These are phyloP conservation scores for Hippocampus barbouri DNA, from an alignment of 2,113 vertebrate genomes.

Conservation along the genomic window DNA sequence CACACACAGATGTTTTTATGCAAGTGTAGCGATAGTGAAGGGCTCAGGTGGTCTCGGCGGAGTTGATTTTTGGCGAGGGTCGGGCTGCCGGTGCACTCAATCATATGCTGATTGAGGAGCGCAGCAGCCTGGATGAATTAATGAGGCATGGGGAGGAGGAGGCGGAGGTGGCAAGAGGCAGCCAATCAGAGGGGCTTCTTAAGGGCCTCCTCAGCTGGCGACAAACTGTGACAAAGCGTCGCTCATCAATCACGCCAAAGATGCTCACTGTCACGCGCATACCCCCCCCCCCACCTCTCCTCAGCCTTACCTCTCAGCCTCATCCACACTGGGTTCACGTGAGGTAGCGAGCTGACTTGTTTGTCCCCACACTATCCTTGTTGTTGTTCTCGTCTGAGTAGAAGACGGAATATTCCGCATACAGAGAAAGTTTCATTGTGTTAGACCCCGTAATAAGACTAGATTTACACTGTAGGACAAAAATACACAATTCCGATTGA, in stretches of 20 bases:
- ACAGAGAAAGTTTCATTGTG: not conserved
- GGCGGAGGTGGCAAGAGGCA: constrained; percentile 23
- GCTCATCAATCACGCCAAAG: constrained; percentile 56
- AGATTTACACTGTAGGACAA: too few species aligned
- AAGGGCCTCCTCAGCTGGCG: constrained; percentile 41
- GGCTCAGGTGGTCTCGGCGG: constrained; percentile 1
- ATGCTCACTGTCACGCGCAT: constrained; percentile 2
- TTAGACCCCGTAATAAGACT: not conserved
- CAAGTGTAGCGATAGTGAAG: constrained; percentile 16
- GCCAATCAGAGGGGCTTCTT: constrained; percentile 52
- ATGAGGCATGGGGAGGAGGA: constrained; percentile 50
- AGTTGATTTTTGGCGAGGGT: constrained; percentile 4
- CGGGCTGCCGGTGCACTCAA: constrained; percentile 26
- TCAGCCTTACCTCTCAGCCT: constrained; percentile 10
- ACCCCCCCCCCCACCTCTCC: not conserved
- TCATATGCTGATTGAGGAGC: constrained; percentile 49
- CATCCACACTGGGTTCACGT: constrained; percentile 14
- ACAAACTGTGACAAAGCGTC: constrained; percentile 51
- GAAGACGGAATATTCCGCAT: not conserved
- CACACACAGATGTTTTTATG: constrained; percentile 18
- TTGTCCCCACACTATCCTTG: constrained; percentile 11
- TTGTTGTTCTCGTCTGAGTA: not conserved
- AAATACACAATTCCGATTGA: too few species aligned
- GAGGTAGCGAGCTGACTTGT: constrained; percentile 30
- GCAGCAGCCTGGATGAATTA: constrained; percentile 48